phyloP scores from a whole-genome alignment of 2,888 invertebrate species.

The Tetragonula carbonaria region DNA sequence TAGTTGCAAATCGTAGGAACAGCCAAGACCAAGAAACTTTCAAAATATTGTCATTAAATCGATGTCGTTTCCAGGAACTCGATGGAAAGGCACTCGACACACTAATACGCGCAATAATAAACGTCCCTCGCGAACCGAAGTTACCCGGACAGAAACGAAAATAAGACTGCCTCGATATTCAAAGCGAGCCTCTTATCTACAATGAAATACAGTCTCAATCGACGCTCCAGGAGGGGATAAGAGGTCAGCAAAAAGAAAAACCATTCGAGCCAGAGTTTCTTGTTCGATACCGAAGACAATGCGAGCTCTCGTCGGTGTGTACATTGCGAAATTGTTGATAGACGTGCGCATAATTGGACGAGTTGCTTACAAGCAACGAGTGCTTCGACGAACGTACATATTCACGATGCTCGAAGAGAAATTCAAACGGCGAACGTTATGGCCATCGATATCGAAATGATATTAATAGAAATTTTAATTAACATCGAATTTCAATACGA shows the following conservation, averaged over 20 bases:
- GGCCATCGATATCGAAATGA: not conserved
- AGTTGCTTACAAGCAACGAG: not conserved
- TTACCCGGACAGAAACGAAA: constrained; percentile 12
- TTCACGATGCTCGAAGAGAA: not conserved
- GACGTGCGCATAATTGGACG: not conserved
- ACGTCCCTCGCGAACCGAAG: not conserved
- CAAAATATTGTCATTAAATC: not conserved
- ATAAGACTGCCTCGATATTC: constrained; percentile 22
- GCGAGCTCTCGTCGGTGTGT: not conserved
- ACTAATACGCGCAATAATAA: constrained; percentile 3
- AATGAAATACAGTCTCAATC: constrained; percentile 20
- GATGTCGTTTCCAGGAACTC: not conserved
- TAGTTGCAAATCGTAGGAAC: no score
- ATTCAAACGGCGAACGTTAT: not conserved
- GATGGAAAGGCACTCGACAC: not conserved
- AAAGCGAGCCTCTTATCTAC: constrained; percentile 13
- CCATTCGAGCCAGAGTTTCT: constrained; percentile 8
- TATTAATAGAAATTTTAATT: not conserved
- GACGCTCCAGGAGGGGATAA: not conserved
- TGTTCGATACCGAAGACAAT: constrained; percentile 3
- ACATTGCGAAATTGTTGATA: constrained; percentile 4
- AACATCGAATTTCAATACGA: not conserved
- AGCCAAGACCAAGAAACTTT: not conserved
- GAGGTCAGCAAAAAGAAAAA: constrained; percentile 4
- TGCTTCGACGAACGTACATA: not conserved